Evolutionary conservation across 1,140 invertebrate genomes (phyloP).

Genomic region (Lasaia peninsularis): DNA sequence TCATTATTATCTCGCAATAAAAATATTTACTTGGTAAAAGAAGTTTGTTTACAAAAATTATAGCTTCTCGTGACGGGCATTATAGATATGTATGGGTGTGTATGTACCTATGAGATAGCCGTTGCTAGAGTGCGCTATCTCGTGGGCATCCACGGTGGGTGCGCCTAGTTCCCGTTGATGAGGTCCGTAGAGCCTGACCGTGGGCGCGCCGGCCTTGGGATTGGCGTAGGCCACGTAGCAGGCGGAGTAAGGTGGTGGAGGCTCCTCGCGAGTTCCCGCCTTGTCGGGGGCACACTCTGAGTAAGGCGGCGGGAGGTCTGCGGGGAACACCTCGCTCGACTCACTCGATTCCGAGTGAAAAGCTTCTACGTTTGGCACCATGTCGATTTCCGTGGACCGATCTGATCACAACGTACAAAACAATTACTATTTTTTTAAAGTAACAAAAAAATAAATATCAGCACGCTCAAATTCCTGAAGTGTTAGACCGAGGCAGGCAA

Average conservation of each 20-base stretch:
- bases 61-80: no score
- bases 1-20: no score
- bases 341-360: constrained; percentile 24
- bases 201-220: constrained; percentile 34
- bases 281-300: constrained; percentile 30
- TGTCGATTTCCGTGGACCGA: constrained; percentile 12
- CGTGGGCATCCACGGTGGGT: neutral
- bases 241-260: constrained; percentile 54
- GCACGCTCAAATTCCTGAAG: no score
- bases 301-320: constrained; percentile 48
- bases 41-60: no score
- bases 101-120: constrained; percentile 16
- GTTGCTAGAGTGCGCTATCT: constrained; percentile 23
- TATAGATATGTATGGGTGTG: no score
- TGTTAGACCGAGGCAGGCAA: no score
- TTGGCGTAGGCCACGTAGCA: constrained; percentile 39
- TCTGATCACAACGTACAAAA: constrained; percentile 21
- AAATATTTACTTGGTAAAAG: no score
- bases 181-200: constrained; percentile 33
- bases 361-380: constrained; percentile 12
- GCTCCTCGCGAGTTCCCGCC: constrained; percentile 31
- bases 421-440: no score
- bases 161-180: constrained; percentile 21
- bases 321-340: constrained; percentile 11
- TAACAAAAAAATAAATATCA: no score